Evolutionary conservation across 1,140 invertebrate species (phyloP), one percentile per base, ranked within the genome.

Genomic region (Meloidogyne floridensis): DNA sequence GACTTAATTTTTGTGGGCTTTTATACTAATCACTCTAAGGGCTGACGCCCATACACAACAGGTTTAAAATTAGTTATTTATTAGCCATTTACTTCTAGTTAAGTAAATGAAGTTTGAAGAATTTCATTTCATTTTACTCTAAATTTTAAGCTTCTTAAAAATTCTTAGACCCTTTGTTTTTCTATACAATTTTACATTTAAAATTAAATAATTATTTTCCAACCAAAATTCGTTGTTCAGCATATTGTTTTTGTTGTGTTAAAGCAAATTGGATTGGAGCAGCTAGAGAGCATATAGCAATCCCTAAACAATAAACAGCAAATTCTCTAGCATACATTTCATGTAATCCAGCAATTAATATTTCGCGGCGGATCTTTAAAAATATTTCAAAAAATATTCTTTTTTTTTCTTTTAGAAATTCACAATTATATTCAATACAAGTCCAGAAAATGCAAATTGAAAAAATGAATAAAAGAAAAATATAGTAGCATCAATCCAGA

Each of bases 191-290:
- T 32, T 32, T 32, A 32, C 1, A 1, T 32, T 32, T 32, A 32
- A 32, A 32, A 32, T 32, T 32, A 32, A 20, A 20, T 20, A 32
- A 32, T 32, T 32, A 47, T 75, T 53, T 2, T 3, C 80, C 11
- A 20, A 82, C 81, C 81, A 82, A 13, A 82, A 82, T 80, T 54
- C 81, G 81, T 47, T 82, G 81, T n/a, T 15, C n/a, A 51, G 80
- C 56, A 71, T 82, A 82, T 53, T 72, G 69, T 56, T 81, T 81
- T 32, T 82, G 81, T 11, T 82, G 81, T 5, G 32, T 18, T 15
- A 82, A 20, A 13, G 81, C 11, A 43, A 82, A 82, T 47, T 82
- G 81, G 1, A 70, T 20, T 42, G 79, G 65, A 8, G 81, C 81
- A 11, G 80, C 59, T 47, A 82, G 65, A 13, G 81, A 82, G n/a